These are phyloP conservation scores for Anableps anableps DNA, from an alignment of 2,797 vertebrate species.

Conservation along the genomic window DNA sequence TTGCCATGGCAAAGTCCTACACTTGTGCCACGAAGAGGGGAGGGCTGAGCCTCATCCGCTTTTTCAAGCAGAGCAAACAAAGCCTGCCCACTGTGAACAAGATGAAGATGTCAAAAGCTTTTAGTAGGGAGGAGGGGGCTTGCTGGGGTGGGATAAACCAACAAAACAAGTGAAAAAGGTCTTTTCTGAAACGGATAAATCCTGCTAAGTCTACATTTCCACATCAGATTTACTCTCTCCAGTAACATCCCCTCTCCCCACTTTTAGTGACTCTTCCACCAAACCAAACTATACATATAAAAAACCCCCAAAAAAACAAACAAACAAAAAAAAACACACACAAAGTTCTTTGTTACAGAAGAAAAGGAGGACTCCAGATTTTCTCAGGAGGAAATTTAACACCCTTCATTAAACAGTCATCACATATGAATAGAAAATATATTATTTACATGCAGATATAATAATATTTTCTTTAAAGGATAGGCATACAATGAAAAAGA, in stretches of 20 bases:
- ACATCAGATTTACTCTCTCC: constrained; percentile 83
- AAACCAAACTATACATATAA: constrained; percentile 71
- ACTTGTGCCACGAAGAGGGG: constrained; percentile 95
- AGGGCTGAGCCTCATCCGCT: constrained; percentile 93
- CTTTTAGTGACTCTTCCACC: constrained; percentile 48
- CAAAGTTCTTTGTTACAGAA: constrained; percentile 12
- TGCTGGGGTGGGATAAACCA: constrained; percentile 83
- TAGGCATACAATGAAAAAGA: neutral
- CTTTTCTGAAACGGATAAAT: constrained; percentile 84
- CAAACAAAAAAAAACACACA: constrained; percentile 37
- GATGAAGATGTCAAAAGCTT: constrained; percentile 99
- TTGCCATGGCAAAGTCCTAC: constrained; percentile 93
- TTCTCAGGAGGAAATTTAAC: neutral
- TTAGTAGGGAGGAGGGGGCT: constrained; percentile 67
- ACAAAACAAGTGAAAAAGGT: constrained; percentile 86
- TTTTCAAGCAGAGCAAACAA: constrained; percentile 99
- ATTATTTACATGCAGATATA: neutral
- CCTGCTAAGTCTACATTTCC: constrained; percentile 87
- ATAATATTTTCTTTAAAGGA: neutral
- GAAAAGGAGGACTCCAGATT: neutral
- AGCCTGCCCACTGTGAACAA: constrained; percentile 92
- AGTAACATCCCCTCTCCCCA: constrained; percentile 58
- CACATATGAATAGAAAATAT: neutral
- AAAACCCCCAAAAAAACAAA: neutral
- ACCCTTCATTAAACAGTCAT: neutral